phyloP scores from a whole-genome alignment of 2,113 vertebrate genomes.

The Indicator maculatus region DNA sequence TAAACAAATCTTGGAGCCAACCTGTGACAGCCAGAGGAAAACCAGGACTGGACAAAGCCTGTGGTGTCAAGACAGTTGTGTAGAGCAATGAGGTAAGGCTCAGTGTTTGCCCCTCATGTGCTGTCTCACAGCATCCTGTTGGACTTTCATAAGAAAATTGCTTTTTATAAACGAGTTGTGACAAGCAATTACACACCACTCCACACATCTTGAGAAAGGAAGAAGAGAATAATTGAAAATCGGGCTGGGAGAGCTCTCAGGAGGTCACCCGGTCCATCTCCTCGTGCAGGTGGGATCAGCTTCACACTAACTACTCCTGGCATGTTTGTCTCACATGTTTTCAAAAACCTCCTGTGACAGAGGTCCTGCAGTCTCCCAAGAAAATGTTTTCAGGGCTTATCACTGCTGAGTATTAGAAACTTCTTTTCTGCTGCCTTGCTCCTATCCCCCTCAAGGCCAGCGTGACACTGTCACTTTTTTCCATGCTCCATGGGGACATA shows the following conservation, averaged over 20 bases:
- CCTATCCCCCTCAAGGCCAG: neutral
- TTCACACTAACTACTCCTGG: conserved; percentile 10
- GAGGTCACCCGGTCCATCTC: neutral
- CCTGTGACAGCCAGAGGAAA: conserved; percentile 22
- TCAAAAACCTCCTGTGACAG: neutral
- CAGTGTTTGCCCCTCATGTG: neutral
- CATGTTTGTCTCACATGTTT: neutral
- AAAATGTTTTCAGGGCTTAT: conserved; percentile 23
- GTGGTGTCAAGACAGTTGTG: neutral
- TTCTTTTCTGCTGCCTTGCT: neutral
- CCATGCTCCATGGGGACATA: neutral
- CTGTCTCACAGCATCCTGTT: neutral
- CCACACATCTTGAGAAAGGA: neutral
- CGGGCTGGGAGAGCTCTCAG: neutral
- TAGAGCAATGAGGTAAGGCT: conserved; percentile 3
- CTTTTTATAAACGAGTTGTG: conserved; percentile 40
- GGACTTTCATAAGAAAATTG: neutral
- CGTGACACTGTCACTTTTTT: neutral
- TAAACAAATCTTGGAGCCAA: neutral
- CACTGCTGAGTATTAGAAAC: neutral
- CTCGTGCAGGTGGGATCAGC: neutral
- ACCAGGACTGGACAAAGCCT: neutral
- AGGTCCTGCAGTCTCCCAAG: neutral
- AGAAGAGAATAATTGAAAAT: conserved; percentile 35
- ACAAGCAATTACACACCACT: conserved; percentile 36